phyloP scores from a whole-genome alignment of 2,797 vertebrate species.

The Darevskia mixta region DNA sequence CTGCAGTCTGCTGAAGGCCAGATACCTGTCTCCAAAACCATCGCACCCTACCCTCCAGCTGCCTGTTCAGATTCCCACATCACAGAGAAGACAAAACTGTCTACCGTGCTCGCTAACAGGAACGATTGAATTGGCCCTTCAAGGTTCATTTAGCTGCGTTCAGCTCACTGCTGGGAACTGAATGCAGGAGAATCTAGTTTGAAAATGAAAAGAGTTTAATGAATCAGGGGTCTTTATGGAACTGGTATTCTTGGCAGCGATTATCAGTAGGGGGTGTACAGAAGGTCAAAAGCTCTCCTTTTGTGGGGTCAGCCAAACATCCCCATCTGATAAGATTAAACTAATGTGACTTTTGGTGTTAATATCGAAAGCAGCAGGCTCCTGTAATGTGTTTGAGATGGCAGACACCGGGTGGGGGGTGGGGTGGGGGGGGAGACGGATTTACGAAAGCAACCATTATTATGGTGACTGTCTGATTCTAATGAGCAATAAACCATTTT shows the following conservation, averaged over 20 bases:
- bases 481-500: slow-evolving; percentile 24
- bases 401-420: slow-evolving; percentile 35
- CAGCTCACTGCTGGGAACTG: slow-evolving; percentile 79
- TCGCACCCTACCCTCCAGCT: slow-evolving; percentile 67
- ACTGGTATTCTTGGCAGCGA: slow-evolving; percentile 77
- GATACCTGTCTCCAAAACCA: slow-evolving; percentile 60
- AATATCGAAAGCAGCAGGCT: slow-evolving; percentile 79
- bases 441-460: slow-evolving; percentile 43
- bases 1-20: slow-evolving; percentile 62
- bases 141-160: slow-evolving; percentile 79
- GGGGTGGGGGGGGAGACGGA: background rate
- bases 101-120: slow-evolving; percentile 65
- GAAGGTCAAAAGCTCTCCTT: slow-evolving; percentile 81
- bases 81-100: slow-evolving; percentile 67
- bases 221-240: slow-evolving; percentile 80
- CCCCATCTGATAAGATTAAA: slow-evolving; percentile 83
- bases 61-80: slow-evolving; percentile 64
- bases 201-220: slow-evolving; percentile 83
- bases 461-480: slow-evolving; percentile 51
- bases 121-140: slow-evolving; percentile 76
- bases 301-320: slow-evolving; percentile 79
- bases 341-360: slow-evolving; percentile 81
- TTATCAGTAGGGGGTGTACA: slow-evolving; percentile 80
- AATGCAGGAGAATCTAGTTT: slow-evolving; percentile 75
- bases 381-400: slow-evolving; percentile 71